Evolutionary conservation across 2,797 vertebrate species (phyloP), one percentile per base, ranked within the genome.

Genomic region (Morus bassanus): DNA sequence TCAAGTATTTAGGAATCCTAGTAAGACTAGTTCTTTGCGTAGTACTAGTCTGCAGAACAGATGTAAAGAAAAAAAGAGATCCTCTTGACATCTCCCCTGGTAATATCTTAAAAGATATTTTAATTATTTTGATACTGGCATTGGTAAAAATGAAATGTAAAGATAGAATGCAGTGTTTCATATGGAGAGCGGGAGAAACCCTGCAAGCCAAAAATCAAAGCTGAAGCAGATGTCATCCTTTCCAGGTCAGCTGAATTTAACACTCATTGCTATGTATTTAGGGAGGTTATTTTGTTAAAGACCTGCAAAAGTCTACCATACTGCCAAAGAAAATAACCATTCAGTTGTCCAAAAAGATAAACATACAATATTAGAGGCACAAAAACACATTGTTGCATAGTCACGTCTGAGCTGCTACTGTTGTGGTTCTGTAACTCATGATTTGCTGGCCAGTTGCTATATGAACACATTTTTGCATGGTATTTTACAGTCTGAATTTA

Each of bases 151-250:
- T 33, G 11, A 73, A 91, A 89, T 65, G 28, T 88, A 89, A 78
- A 48, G 21, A 31, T 24, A 43, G 35, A 68, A 57, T 76, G 21
- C 22, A 65, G 0, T 67, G 30, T 88, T 92, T 95, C 64, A 91
- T 19, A 5, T 57, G 76, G 63, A 72, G 46, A 81, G 39, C 53
- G 22, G 61, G 54, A 46, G 76, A 86, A 72, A 80, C 54, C 30
- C 24, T 48, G 27, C 37, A 77, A 86, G 83, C 79, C 88, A 91
- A 94, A 87, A 79, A 78, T 30, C 60, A 60, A 82, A 77, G 67
- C 77, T 74, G 73, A 96, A 96, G 64, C 94, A 96, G 85, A 93
- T 96, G 95, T 69, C 82, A 37, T 91, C n/a, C 68, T 94, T 94
- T 93, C 65, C 78, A 85, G 92, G 83, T 85, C 59, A 85, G 81